phyloP scores from a whole-genome alignment of 2,888 invertebrate species.

The Augochlorella aurata region DNA sequence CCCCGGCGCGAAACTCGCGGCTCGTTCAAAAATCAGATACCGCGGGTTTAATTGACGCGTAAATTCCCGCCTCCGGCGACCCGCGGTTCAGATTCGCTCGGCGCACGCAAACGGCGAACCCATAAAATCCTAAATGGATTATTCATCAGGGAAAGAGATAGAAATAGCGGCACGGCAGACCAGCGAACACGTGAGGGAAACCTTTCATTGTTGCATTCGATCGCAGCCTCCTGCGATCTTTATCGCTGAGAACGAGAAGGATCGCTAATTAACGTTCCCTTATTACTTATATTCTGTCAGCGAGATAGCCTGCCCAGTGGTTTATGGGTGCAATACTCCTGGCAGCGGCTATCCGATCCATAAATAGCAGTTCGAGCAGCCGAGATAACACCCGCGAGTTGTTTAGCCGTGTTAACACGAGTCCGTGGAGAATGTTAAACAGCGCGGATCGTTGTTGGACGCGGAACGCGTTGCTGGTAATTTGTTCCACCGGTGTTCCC shows the following conservation, averaged over 20 bases:
- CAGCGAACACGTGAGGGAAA: background rate
- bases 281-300: constrained; percentile 34
- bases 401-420: constrained; percentile 24
- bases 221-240: background rate
- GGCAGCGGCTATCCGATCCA: constrained; percentile 30
- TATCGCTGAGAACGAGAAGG: background rate
- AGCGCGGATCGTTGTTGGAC: background rate
- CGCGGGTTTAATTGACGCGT: background rate
- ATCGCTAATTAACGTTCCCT: constrained; percentile 4
- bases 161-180: too few relatives aligned
- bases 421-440: background rate
- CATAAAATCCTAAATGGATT: background rate
- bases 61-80: background rate
- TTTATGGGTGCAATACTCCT: constrained; percentile 55
- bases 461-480: background rate
- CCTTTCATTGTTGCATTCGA: background rate
- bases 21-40: background rate
- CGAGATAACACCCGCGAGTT: constrained; percentile 23
- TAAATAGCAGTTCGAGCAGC: constrained; percentile 30
- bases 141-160: too few relatives aligned
- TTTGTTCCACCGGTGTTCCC: background rate
- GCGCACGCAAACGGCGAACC: background rate
- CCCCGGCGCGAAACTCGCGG: too few relatives aligned
- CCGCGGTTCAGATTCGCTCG: background rate
- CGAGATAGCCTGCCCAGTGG: constrained; percentile 33